Evolutionary conservation across 2,888 invertebrate species (phyloP).

Genomic region (Syrphus vitripennis): DNA sequence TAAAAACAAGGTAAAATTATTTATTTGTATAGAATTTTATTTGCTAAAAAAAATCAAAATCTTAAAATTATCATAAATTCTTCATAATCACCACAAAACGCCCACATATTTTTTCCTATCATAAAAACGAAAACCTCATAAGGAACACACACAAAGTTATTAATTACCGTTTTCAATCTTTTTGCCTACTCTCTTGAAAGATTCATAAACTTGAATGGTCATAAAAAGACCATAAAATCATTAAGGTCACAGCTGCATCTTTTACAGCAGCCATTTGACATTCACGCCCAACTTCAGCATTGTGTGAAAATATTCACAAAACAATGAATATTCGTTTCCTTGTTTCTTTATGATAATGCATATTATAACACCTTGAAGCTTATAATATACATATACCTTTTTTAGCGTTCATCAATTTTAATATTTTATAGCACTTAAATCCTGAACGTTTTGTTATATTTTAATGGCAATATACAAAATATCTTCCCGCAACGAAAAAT

Average conservation of each 20-base stretch:
- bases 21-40: not conserved
- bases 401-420: slow-evolving; percentile 44
- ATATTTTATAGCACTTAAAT: slow-evolving; percentile 45
- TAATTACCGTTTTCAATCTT: not conserved
- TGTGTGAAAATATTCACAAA: not conserved
- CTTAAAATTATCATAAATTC: not conserved
- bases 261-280: slow-evolving; percentile 7
- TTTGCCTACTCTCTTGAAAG: not conserved
- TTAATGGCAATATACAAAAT: slow-evolving; percentile 9
- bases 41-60: not conserved
- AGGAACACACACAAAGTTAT: not conserved
- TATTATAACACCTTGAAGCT: not conserved
- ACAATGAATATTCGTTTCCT: slow-evolving; percentile 12
- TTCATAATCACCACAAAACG: not conserved
- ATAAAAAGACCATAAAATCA: slow-evolving; percentile 34
- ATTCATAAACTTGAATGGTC: not conserved
- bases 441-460: slow-evolving; percentile 45
- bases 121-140: not conserved
- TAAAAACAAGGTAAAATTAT: not conserved
- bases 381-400: not conserved
- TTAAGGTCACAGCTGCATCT: slow-evolving; percentile 34
- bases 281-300: slow-evolving; percentile 9
- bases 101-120: not conserved
- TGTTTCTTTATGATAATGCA: not conserved
- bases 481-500: not conserved